Conservation (phyloP, 2,797 vertebrate species). For the Artibeus lituratus region DNA sequence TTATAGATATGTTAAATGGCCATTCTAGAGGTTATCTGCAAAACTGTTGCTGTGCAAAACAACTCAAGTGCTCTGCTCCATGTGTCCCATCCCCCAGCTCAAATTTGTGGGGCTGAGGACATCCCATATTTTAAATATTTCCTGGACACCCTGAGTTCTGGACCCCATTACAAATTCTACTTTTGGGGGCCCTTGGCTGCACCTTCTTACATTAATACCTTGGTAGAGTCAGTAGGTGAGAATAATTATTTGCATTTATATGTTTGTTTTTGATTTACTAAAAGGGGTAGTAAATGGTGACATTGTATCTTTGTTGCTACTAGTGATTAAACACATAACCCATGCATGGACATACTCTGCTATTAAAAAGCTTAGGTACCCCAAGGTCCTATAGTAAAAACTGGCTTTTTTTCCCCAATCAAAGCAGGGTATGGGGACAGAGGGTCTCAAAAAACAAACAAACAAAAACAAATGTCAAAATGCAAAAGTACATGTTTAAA, state of each 20-base stretch:
- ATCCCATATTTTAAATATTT: no score
- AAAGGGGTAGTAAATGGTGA: not conserved
- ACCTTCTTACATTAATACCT: not conserved
- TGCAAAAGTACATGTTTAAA: not conserved
- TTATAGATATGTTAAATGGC: no score
- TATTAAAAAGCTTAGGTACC: not conserved
- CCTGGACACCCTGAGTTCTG: no score
- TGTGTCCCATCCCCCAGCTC: no score
- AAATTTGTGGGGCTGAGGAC: no score
- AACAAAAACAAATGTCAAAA: not conserved
- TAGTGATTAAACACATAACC: not conserved
- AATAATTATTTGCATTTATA: conserved; percentile 35
- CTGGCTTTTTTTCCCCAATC: not conserved
- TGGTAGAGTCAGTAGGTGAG: not conserved
- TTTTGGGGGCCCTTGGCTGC: no score
- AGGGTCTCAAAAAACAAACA: not conserved
- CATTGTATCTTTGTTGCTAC: conserved; percentile 3
- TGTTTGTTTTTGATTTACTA: conserved; percentile 25
- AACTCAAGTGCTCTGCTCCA: no score
- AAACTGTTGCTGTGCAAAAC: no score
- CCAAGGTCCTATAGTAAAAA: not conserved
- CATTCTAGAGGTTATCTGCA: no score
- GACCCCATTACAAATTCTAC: no score
- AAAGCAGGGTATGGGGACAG: not conserved
- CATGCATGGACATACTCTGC: not conserved